Evolutionary conservation across 2,888 invertebrate genomes (phyloP).

Genomic region (Scrobipalpa costella): DNA sequence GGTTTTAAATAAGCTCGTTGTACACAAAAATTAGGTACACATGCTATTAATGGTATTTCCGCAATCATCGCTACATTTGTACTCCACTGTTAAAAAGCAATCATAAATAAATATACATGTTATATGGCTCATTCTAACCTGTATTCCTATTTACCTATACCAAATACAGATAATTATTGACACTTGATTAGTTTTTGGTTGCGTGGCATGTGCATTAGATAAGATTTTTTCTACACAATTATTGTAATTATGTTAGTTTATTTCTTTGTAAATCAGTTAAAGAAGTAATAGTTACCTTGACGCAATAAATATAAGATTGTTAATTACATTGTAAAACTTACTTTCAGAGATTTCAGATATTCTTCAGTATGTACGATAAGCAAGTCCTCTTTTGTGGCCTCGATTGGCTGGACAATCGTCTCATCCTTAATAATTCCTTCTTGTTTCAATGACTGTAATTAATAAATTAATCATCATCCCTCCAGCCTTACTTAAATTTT

Average conservation of each 20-base stretch:
- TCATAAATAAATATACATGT: constrained; percentile 14
- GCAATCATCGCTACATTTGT: constrained; percentile 89
- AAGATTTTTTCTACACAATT: too few relatives aligned
- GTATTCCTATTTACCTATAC: not conserved
- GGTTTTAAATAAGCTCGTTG: constrained; percentile 88
- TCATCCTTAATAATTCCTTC: constrained; percentile 82
- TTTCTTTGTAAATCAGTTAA: too few relatives aligned
- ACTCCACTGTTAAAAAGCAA: constrained; percentile 84
- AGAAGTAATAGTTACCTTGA: too few relatives aligned
- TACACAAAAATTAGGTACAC: constrained; percentile 88
- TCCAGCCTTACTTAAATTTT: too few relatives aligned
- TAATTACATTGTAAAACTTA: constrained; percentile 53
- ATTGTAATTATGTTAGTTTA: too few relatives aligned
- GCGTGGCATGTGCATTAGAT: too few relatives aligned
- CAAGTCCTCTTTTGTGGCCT: constrained; percentile 87
- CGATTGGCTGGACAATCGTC: constrained; percentile 84
- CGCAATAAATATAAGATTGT: not conserved
- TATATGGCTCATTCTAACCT: too few relatives aligned
- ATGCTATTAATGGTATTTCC: constrained; percentile 87
- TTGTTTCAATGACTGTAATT: constrained; percentile 79
- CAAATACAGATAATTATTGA: too few relatives aligned
- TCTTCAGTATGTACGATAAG: constrained; percentile 87
- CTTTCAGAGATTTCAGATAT: constrained; percentile 88
- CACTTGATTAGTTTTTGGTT: too few relatives aligned
- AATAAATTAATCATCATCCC: too few relatives aligned